phyloP scores from a whole-genome alignment of 2,888 invertebrate species.

The Trimorus sp. region DNA sequence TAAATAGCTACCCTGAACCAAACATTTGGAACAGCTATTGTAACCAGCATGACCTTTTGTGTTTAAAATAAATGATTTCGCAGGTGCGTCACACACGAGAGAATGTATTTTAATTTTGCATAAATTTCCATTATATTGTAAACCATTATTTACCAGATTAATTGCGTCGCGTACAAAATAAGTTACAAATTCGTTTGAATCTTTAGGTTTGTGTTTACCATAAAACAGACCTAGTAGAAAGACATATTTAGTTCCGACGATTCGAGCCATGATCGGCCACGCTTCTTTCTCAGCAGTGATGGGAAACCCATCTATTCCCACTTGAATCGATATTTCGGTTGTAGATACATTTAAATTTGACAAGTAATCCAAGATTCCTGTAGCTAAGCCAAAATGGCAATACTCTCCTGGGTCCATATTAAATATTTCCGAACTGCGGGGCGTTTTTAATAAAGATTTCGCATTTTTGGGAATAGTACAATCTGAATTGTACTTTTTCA shows the following conservation, averaged over 20 bases:
- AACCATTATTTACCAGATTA: background rate
- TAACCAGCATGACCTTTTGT: conserved; percentile 10
- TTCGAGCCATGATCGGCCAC: conserved; percentile 15
- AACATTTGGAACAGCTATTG: conserved; percentile 9
- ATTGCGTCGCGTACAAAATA: background rate
- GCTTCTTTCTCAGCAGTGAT: conserved; percentile 1
- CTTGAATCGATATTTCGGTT: background rate
- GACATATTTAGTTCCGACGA: background rate
- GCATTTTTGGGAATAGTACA: background rate
- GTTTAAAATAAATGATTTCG: background rate
- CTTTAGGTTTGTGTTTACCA: background rate
- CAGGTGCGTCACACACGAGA: too few species aligned
- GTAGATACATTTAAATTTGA: background rate
- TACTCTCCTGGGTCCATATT: background rate
- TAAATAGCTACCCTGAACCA: background rate
- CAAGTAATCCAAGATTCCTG: background rate
- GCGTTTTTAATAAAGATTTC: conserved; percentile 1
- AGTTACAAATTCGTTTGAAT: background rate
- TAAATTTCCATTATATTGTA: background rate
- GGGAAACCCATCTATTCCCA: conserved; percentile 15
- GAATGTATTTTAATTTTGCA: background rate
- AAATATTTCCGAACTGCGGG: background rate
- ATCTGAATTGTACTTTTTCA: background rate
- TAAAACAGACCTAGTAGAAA: conserved; percentile 2
- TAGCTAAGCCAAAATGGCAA: conserved; percentile 3